Conservation (phyloP, 2,888 invertebrate species). For the Acleris sparsana region DNA sequence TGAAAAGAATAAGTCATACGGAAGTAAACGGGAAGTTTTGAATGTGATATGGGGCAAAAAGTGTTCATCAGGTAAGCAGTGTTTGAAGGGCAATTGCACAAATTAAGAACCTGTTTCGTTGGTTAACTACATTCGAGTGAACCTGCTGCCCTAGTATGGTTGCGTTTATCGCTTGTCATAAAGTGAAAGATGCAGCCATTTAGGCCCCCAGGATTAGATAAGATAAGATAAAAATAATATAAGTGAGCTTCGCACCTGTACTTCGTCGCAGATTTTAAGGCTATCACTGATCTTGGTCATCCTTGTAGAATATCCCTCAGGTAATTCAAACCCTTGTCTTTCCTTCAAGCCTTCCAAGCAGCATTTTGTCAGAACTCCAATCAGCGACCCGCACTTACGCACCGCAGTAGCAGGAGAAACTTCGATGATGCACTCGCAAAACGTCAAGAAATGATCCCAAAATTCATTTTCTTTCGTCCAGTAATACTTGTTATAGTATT, state of each 20-base stretch:
- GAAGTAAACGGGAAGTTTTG: no score
- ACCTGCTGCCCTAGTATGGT: no score
- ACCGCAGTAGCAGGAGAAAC: constrained; percentile 63
- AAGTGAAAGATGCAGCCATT: no score
- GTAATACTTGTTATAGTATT: constrained; percentile 53
- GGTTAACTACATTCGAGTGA: no score
- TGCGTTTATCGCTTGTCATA: no score
- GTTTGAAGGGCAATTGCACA: no score
- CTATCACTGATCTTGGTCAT: constrained; percentile 52
- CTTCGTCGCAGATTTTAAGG: constrained; percentile 50
- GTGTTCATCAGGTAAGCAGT: no score
- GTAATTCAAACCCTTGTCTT: constrained; percentile 52
- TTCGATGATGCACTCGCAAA: constrained; percentile 63
- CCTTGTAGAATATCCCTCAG: constrained; percentile 49
- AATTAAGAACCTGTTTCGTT: no score
- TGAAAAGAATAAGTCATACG: no score
- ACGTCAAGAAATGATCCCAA: constrained; percentile 63
- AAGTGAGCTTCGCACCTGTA: constrained; percentile 31
- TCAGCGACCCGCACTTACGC: constrained; percentile 60
- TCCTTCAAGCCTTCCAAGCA: constrained; percentile 58
- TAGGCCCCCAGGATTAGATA: no score
- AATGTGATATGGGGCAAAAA: no score
- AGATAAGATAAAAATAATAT: no score
- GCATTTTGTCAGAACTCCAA: constrained; percentile 55
- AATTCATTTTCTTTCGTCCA: constrained; percentile 64